Evolutionary conservation across 2,113 vertebrate genomes (phyloP).

Genomic region (Syngnathoides biaculeatus): DNA sequence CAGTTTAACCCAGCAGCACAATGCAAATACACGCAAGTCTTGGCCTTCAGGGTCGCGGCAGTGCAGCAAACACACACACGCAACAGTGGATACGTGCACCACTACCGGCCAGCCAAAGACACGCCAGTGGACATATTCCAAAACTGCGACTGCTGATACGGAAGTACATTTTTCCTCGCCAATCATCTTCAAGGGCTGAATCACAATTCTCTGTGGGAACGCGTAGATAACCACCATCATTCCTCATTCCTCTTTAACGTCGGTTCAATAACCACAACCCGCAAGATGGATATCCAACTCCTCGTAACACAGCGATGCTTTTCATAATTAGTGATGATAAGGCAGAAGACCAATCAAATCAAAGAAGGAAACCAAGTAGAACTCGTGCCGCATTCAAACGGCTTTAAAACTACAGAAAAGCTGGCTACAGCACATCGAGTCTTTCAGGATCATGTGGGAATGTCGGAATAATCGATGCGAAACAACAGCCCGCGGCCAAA

Average conservation of each 20-base stretch:
- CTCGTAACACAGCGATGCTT: background rate
- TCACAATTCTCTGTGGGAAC: conserved; percentile 61
- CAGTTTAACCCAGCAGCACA: background rate
- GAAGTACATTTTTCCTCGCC: conserved; percentile 13
- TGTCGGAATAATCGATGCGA: conserved; percentile 30
- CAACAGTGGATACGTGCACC: background rate
- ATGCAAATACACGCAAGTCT: too few relatives aligned
- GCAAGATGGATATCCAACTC: too few relatives aligned
- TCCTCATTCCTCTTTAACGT: conserved; percentile 57
- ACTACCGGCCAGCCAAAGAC: background rate
- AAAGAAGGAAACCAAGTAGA: background rate
- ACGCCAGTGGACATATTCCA: conserved; percentile 14
- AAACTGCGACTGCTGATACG: conserved; percentile 34
- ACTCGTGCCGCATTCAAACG: background rate
- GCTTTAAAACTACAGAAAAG: background rate
- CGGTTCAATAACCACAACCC: background rate
- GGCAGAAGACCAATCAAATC: background rate
- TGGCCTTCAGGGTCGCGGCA: background rate
- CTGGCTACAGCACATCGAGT: background rate
- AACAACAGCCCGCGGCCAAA: conserved; percentile 27
- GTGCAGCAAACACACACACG: background rate
- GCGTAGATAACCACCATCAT: conserved; percentile 49
- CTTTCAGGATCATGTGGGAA: conserved; percentile 21
- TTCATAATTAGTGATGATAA: background rate
- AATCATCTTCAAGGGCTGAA: conserved; percentile 63